phyloP scores from a whole-genome alignment of 1,140 invertebrate genomes.

The Brachionus angularis region DNA sequence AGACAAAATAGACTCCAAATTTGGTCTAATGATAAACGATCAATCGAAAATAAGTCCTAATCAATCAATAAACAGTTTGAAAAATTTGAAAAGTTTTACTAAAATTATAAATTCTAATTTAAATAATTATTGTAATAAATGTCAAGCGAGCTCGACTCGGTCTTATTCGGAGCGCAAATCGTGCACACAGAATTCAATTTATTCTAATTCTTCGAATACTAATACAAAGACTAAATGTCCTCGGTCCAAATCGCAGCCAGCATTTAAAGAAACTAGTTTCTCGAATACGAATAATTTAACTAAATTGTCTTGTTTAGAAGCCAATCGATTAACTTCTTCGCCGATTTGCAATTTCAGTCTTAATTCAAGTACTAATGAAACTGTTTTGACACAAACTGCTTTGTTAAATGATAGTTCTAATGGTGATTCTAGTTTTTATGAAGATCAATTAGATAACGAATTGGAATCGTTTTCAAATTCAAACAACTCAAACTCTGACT shows the following conservation, averaged over 20 bases:
- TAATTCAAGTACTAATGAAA: not conserved
- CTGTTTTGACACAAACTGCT: not conserved
- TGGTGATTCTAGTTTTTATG: slow-evolving; percentile 41
- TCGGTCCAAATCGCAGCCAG: slow-evolving; percentile 33
- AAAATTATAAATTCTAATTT: slow-evolving; percentile 27
- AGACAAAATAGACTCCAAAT: slow-evolving; percentile 19
- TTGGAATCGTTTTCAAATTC: no score
- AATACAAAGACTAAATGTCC: slow-evolving; percentile 1
- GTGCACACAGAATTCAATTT: not conserved
- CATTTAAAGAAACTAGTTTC: not conserved
- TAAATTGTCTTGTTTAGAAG: not conserved
- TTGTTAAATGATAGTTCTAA: not conserved
- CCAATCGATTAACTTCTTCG: not conserved
- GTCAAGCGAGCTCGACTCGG: no score
- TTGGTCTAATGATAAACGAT: not conserved
- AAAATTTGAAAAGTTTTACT: slow-evolving; percentile 12
- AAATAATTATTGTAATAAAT: not conserved
- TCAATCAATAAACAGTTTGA: not conserved
- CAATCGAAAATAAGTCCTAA: not conserved
- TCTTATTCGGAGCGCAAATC: not conserved
- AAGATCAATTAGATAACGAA: slow-evolving; percentile 42
- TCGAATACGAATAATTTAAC: slow-evolving; percentile 20
- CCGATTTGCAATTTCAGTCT: not conserved
- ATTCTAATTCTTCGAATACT: not conserved
- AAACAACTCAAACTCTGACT: no score